A percentile compares a stretch with the other conserved stretches of the same genome.
Conservation (phyloP, 2,797 vertebrate genomes). For the Emydoidea blandingii region DNA sequence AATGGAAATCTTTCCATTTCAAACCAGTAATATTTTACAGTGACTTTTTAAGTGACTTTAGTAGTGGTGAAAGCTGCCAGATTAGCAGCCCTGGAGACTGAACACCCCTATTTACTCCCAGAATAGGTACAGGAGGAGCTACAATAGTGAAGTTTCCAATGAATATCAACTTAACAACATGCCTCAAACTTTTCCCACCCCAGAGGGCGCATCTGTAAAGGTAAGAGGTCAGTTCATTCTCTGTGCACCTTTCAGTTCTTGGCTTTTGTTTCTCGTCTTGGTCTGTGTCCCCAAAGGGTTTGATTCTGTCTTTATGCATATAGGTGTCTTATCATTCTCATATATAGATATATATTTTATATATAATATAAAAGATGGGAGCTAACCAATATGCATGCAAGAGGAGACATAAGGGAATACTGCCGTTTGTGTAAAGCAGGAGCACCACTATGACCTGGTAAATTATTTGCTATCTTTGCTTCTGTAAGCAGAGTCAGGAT, state of each 20-base stretch:
- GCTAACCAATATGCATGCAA: background rate
- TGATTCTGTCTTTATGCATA: background rate
- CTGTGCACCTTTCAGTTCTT: background rate
- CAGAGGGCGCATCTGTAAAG: background rate
- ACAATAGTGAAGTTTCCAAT: background rate
- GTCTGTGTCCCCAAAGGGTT: background rate
- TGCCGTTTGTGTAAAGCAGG: background rate
- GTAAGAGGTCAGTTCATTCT: slow-evolving; percentile 1
- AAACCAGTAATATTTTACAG: background rate
- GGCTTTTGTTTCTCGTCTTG: background rate
- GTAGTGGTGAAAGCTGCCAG: background rate
- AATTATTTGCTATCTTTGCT: background rate
- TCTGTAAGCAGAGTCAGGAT: background rate
- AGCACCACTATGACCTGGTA: background rate
- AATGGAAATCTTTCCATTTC: background rate
- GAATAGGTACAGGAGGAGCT: background rate
- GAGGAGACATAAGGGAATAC: background rate
- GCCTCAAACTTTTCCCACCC: background rate
- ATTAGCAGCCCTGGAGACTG: background rate
- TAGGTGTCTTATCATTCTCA: background rate
- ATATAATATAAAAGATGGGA: background rate
- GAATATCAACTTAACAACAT: background rate
- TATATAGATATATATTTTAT: background rate
- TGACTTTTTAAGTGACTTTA: slow-evolving; percentile 25
- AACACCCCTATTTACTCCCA: background rate